A percentile compares a stretch with the other conserved stretches of the same genome.
Conservation (phyloP, 92 coral and sea anemone species). For the Actinostola sp. region DNA sequence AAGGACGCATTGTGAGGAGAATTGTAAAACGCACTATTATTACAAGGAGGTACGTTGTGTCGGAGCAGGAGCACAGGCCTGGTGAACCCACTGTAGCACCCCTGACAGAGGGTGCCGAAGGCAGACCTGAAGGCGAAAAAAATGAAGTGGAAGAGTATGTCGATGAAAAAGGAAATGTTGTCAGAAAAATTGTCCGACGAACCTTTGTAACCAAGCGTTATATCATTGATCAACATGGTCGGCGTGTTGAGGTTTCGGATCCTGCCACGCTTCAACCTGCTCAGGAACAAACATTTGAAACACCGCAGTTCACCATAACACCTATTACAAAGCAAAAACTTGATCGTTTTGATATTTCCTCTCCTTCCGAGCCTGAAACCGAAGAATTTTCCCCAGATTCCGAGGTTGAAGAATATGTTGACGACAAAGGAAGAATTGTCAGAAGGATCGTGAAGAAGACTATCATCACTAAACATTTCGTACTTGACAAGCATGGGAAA, state of each 20-base stretch:
- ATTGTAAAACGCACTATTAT: conserved; percentile 61
- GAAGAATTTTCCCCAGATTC: conserved; percentile 62
- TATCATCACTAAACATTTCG: conserved; percentile 29
- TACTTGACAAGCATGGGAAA: conserved; percentile 24
- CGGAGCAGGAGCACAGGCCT: conserved; percentile 14
- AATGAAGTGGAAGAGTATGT: conserved; percentile 66
- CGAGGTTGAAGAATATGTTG: conserved; percentile 71
- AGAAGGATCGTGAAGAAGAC: conserved; percentile 71
- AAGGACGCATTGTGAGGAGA: conserved; percentile 79
- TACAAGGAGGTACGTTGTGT: conserved; percentile 30
- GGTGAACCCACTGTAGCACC: conserved; percentile 14
- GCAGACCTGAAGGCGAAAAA: conserved; percentile 6
- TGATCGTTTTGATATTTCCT: conserved; percentile 35
- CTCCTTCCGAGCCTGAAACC: conserved; percentile 19
- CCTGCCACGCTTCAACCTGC: conserved; percentile 24
- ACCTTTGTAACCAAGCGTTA: conserved; percentile 41
- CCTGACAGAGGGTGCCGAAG: conserved; percentile 13
- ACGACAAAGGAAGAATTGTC: conserved; percentile 73
- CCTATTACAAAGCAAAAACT: conserved; percentile 28
- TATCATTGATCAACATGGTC: conserved; percentile 27
- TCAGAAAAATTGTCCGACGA: conserved; percentile 62
- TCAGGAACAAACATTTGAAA: conserved; percentile 18
- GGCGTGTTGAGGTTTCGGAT: conserved; percentile 32
- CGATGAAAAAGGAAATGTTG: conserved; percentile 81
- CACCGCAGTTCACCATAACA: conserved; percentile 33